Conservation (phyloP, 2,888 invertebrate genomes). For the Oithona nana region DNA sequence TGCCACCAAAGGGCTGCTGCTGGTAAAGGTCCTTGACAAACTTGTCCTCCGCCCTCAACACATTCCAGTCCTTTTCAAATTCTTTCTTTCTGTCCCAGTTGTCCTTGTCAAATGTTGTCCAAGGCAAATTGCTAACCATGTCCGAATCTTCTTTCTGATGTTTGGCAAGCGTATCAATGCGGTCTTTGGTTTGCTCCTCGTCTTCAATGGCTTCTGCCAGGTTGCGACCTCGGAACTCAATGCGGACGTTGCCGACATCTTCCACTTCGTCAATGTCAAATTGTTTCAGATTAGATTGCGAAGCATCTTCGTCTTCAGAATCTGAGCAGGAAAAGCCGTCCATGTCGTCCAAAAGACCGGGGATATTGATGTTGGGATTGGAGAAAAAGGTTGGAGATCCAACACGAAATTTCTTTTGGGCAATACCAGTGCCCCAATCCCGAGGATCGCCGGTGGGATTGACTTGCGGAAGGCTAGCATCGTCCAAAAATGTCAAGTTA, state of each 20-base stretch:
- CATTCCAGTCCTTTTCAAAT: not conserved
- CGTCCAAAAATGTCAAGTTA: conserved; percentile 38
- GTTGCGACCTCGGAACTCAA: conserved; percentile 51
- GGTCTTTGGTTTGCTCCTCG: not conserved
- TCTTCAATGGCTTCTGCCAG: conserved; percentile 18
- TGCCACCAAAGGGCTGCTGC: not conserved
- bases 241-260: conserved; percentile 37
- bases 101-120: not conserved
- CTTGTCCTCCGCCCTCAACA: not conserved
- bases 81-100: not conserved
- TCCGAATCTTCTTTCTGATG: conserved; percentile 15
- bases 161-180: conserved; percentile 18
- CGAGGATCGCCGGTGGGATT: conserved; percentile 19
- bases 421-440: conserved; percentile 23
- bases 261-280: conserved; percentile 13
- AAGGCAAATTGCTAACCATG: not conserved
- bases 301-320: conserved; percentile 29
- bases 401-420: conserved; percentile 24
- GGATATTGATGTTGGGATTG: conserved; percentile 20
- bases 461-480: conserved; percentile 18
- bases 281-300: not conserved
- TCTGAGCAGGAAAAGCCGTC: conserved; percentile 31
- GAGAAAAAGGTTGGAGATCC: conserved; percentile 33
- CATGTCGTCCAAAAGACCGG: conserved; percentile 28
- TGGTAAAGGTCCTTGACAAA: not conserved